Percentiles rank a stretch among this genome's conserved stretches.
These are phyloP conservation scores for Rhingia rostrata DNA, from an alignment of 2,888 invertebrate species.

Conservation along the genomic window DNA sequence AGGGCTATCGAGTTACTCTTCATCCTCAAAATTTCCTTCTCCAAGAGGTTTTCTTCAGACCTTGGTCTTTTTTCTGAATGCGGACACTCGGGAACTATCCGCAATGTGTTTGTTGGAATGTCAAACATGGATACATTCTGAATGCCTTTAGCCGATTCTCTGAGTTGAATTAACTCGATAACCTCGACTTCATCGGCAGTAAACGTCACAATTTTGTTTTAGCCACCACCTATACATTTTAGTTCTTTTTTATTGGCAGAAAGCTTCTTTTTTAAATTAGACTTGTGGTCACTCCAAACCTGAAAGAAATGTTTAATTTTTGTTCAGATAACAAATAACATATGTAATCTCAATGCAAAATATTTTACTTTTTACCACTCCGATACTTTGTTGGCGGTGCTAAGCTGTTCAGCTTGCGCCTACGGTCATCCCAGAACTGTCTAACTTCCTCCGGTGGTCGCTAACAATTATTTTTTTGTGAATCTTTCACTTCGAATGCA, in stretches of 20 bases:
- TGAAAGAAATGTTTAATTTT: neutral
- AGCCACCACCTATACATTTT: neutral
- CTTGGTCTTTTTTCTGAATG: too few relatives aligned
- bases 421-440: slow-evolving; percentile 8
- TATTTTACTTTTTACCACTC: neutral
- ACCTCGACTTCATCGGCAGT: neutral
- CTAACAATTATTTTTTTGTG: neutral
- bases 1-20: too few relatives aligned
- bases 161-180: neutral
- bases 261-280: neutral
- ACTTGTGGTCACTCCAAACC: neutral
- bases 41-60: too few relatives aligned
- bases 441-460: slow-evolving; percentile 7
- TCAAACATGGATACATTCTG: too few relatives aligned
- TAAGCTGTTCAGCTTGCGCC: neutral
- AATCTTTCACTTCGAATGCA: too few relatives aligned
- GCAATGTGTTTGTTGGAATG: too few relatives aligned
- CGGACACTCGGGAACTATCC: too few relatives aligned
- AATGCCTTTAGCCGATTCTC: too few relatives aligned
- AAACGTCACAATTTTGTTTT: too few relatives aligned
- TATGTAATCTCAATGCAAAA: neutral
- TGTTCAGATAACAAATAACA: neutral
- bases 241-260: neutral
- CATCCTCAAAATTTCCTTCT: too few relatives aligned
- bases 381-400: slow-evolving; percentile 6